Percentiles rank a stretch among this genome's conserved stretches.
Conservation (phyloP, 2,888 invertebrate genomes). For the Gymnosoma rotundatum region DNA sequence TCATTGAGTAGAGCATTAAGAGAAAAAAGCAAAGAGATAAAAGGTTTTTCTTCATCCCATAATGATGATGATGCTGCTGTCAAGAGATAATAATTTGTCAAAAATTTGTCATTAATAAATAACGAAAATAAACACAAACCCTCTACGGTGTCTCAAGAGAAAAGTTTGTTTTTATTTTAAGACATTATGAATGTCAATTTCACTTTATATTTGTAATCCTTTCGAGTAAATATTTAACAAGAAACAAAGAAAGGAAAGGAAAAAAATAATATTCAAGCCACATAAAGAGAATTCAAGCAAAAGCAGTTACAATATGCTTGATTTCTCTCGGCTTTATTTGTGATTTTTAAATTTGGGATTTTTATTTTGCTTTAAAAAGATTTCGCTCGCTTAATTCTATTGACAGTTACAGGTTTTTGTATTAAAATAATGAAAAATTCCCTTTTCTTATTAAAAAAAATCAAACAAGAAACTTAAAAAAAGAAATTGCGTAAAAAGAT, state of each 20-base stretch:
- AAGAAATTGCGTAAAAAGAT: no score
- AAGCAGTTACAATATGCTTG: not conserved
- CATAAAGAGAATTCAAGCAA: not conserved
- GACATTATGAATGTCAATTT: slow-evolving; percentile 40
- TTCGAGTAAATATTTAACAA: slow-evolving; percentile 19
- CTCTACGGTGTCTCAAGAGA: not conserved
- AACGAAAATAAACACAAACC: not conserved
- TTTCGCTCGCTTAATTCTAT: no score
- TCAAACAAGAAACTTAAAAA: no score
- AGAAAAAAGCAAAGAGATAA: not conserved
- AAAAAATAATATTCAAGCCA: not conserved
- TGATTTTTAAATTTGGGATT: no score
- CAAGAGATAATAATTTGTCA: slow-evolving; percentile 33
- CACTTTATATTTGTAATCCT: slow-evolving; percentile 7
- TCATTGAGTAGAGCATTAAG: slow-evolving; percentile 11
- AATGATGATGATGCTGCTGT: not conserved
- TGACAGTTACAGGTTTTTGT: no score
- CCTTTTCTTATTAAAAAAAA: no score
- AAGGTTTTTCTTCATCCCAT: not conserved
- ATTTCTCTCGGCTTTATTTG: no score
- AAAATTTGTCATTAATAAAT: slow-evolving; percentile 1
- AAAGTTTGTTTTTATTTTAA: not conserved
- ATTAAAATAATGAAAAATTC: no score
- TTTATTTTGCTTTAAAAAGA: no score
- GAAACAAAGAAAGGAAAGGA: not conserved